A percentile compares a stretch with the other conserved stretches of the same genome.
Evolutionary conservation across 2,888 invertebrate species (phyloP).

Genomic region (Pyrochroa serraticornis): DNA sequence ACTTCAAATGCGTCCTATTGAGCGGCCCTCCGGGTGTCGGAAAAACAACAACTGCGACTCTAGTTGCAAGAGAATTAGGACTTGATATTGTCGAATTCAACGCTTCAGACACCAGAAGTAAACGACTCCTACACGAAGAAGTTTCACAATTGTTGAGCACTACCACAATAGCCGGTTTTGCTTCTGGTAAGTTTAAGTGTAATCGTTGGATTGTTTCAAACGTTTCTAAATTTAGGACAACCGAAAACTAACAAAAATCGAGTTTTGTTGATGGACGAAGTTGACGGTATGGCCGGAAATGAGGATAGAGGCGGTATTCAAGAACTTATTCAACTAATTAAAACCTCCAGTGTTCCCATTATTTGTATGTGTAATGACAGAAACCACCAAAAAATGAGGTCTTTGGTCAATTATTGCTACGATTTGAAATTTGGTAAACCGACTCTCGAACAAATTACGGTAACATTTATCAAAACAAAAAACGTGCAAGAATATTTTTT

Average conservation of each 20-base stretch:
- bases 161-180: constrained; percentile 74
- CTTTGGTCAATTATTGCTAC: constrained; percentile 91
- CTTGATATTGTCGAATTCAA: constrained; percentile 94
- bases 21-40: constrained; percentile 98
- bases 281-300: constrained; percentile 99
- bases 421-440: constrained; percentile 89
- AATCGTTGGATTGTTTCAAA: constrained; percentile 14
- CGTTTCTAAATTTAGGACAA: constrained; percentile 41
- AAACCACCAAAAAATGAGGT: constrained; percentile 89
- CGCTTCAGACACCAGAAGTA: constrained; percentile 95
- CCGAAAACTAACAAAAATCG: constrained; percentile 70
- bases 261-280: constrained; percentile 99
- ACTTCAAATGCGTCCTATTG: constrained; percentile 88
- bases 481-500: not conserved
- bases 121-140: constrained; percentile 82
- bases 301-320: constrained; percentile 97
- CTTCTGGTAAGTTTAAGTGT: constrained; percentile 61
- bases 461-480: constrained; percentile 50
- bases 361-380: constrained; percentile 99
- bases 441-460: constrained; percentile 87
- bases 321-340: constrained; percentile 91
- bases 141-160: constrained; percentile 82
- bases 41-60: constrained; percentile 88
- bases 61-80: constrained; percentile 88
- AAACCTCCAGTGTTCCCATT: constrained; percentile 83